Evolutionary conservation across 2,113 vertebrate species (phyloP), one percentile per base, ranked within the genome.

Genomic region (Myiozetetes cayanensis): DNA sequence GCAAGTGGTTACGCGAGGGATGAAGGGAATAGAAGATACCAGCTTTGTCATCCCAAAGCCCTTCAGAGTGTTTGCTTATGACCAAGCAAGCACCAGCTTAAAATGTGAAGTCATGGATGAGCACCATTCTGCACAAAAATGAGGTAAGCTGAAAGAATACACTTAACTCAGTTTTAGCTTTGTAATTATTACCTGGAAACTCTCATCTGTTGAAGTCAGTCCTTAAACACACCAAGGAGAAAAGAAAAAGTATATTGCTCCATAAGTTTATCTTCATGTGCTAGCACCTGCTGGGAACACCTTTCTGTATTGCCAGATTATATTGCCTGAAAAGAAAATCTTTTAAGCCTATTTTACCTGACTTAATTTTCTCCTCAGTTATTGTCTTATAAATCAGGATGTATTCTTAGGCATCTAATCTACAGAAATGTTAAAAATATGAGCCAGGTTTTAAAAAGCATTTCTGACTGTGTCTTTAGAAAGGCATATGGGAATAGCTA

Each of bases 351-450:
- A 55, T 96, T 95, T 82, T 73, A 94, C 52, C 73, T 85, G 74
- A 55, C 61, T 74, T 91, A 78, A 92, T 84, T 95, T 93, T 95
- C 70, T 89, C 30, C n/a, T 76, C 46, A 66, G 66, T 82, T 96
- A 91, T 87, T 89, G 89, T 73, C 89, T 76, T 93, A 92, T 96
- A 97, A 96, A 97, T 84, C 77, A 89, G 78, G 85, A 86, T 85
- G 93, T 97, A 74, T 80, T 94, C 62, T 79, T 82, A 79, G 46
- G 50, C 39, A 75, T 46, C 44, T 58, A 73, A 77, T 76, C 71
- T 58, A 77, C 43, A 80, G 77, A 89, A 94, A 84, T 52, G 37
- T 39, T 72, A 88, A 90, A 95, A 88, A 78, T 87, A 89, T 31
- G 24, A 83, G 16, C 35, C 33, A 67, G 47, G 30, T 20, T 95